phyloP scores from a whole-genome alignment of 2,888 invertebrate genomes.

The Conus canariensis region DNA sequence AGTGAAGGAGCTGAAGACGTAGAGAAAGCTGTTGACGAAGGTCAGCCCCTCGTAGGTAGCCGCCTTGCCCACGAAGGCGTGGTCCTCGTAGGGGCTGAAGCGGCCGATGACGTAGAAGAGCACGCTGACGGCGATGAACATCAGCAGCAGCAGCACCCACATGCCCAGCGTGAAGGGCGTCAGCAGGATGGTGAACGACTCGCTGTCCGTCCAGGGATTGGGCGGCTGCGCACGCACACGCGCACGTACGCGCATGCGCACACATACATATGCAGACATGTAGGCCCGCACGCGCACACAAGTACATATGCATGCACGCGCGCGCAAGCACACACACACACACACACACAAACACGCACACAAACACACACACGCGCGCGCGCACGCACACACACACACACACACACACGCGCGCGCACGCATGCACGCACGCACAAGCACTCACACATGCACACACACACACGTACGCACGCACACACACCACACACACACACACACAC shows the following conservation, averaged over 20 bases:
- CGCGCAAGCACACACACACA: not conserved
- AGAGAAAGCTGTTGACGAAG: conserved; percentile 56
- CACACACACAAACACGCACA: not conserved
- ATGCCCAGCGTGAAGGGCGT: conserved; percentile 27
- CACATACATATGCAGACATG: not conserved
- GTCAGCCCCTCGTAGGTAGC: conserved; percentile 54
- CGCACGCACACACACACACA: not conserved
- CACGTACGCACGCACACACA: too few species aligned
- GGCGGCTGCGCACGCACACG: not conserved
- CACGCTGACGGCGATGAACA: conserved; percentile 46
- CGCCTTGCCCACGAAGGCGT: conserved; percentile 51
- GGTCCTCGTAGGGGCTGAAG: conserved; percentile 56
- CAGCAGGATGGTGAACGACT: conserved; percentile 27
- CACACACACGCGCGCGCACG: not conserved
- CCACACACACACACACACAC: too few species aligned
- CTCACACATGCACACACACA: too few species aligned
- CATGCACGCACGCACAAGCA: not conserved
- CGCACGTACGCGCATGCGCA: not conserved
- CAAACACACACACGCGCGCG: not conserved
- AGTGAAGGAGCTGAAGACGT: conserved; percentile 52
- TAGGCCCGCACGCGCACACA: not conserved
- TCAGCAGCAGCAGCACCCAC: conserved; percentile 52
- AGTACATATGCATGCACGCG: not conserved
- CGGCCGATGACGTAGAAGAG: conserved; percentile 51
- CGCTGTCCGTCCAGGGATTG: not conserved